Base-by-base conservation (phyloP, 1,140 invertebrate species). In the Gryllus bimaculatus region DNA sequence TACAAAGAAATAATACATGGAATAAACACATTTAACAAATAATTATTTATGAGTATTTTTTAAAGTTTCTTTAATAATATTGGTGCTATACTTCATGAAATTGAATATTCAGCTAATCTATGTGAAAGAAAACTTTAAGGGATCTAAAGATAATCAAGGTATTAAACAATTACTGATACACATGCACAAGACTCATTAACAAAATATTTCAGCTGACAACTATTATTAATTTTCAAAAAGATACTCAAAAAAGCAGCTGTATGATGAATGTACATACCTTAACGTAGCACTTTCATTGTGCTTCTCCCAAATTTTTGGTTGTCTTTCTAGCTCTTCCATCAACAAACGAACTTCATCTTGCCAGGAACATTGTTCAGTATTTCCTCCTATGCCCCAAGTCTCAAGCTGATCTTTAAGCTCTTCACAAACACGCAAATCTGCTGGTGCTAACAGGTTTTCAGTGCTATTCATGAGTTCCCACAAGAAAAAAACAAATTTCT, bases 401-500 rank as follows among this genome's bases (percentile, higher is more conserved):
- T 82, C 84, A 10, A 89, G 74, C 12, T 85, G 85, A 76, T 87
- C 85, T 75, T 84, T 85, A 18, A 89, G 82, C 20, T 89, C 88
- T 20, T 82, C 83, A 81, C 88, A 89, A 0, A 85, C 81, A 26
- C 85, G 82, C 0, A 85, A 83, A 81, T 89, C 88, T 1, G 85
- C 84, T 79, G 86, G 85, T 1, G 85, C 84, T 84, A 88, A 85
- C 49, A 21, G 75, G 47, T 20, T 39, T 10, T 48, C 47, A 26
- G 47, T 54, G 21, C 47, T 79, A 74, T 49, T 20, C 48, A 77
- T 13, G n/a, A 89, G 81, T 76, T 89, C 88, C 87, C 86, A 88
- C 8, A 89, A 82, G 75, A 87, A 89, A 0, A 88, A 82, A 0
- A 82, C 84, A 76, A 89, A 88, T 26, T 87, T 87, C 80, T 88